These are phyloP conservation scores for Echiichthys vipera DNA, from an alignment of 2,797 vertebrate genomes.

Conservation along the genomic window DNA sequence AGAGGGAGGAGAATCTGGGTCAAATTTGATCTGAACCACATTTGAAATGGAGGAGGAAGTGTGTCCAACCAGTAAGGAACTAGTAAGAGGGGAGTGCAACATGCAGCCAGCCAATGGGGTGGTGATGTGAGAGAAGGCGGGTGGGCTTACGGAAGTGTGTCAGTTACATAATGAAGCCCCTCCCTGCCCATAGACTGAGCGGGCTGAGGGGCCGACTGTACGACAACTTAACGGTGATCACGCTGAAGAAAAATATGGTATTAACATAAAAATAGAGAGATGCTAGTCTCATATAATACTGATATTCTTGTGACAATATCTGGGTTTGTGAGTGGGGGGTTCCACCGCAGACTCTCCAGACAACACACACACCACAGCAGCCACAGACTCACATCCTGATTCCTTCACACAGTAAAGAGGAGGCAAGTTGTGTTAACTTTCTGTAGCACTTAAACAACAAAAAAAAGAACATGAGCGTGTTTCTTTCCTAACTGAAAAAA, in stretches of 20 bases:
- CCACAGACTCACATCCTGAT: conserved; percentile 16
- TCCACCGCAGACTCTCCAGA: not conserved
- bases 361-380: not conserved
- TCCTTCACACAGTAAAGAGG: conserved; percentile 10
- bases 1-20: conserved; percentile 69
- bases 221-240: no score
- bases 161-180: conserved; percentile 84
- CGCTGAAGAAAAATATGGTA: no score
- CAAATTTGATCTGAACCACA: conserved; percentile 76
- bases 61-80: conserved; percentile 71
- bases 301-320: not conserved
- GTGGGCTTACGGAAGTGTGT: conserved; percentile 74
- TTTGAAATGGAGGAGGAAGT: conserved; percentile 75
- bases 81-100: conserved; percentile 42
- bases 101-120: conserved; percentile 68
- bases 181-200: conserved; percentile 48
- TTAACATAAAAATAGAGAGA: not conserved
- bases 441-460: not conserved
- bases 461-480: no score
- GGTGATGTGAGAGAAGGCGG: conserved; percentile 18
- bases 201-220: conserved; percentile 14
- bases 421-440: conserved; percentile 11
- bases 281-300: not conserved
- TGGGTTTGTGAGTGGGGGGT: not conserved
- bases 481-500: not conserved